phyloP scores from a whole-genome alignment of 53 echinoderm and acorn worm genomes.

The Hippasteria phrygiana region DNA sequence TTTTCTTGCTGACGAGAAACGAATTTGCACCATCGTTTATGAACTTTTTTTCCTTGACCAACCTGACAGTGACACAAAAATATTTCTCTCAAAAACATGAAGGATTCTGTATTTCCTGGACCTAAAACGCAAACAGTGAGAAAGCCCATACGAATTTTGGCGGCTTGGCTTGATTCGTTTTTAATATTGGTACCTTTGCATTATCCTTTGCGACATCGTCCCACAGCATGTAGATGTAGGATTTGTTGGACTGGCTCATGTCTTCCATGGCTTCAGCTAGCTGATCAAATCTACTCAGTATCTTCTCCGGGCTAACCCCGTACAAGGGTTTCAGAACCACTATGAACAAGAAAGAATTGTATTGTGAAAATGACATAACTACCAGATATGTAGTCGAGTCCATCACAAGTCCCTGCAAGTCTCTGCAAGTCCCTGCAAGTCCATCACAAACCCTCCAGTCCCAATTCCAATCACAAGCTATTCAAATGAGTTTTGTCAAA shows the following conservation, averaged over 20 bases:
- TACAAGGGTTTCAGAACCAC: constrained; percentile 83
- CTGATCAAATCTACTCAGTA: constrained; percentile 74
- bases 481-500: no score
- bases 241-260: constrained; percentile 69
- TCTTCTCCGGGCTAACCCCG: constrained; percentile 73
- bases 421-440: no score
- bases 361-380: neutral
- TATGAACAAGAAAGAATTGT: constrained; percentile 5
- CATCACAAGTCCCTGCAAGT: no score
- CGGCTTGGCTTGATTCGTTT: neutral
- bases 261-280: constrained; percentile 75
- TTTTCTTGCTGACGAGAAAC: no score
- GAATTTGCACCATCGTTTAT: no score
- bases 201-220: constrained; percentile 86
- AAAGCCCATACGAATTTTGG: neutral
- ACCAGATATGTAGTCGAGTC: neutral
- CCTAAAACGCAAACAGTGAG: no score
- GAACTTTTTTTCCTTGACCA: no score
- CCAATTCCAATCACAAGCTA: no score
- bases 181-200: constrained; percentile 70
- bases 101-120: no score
- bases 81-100: no score
- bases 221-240: constrained; percentile 82
- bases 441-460: no score
- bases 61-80: no score